Base-by-base conservation (phyloP, 2,888 invertebrate species). In the Oscheius myriophilus region DNA sequence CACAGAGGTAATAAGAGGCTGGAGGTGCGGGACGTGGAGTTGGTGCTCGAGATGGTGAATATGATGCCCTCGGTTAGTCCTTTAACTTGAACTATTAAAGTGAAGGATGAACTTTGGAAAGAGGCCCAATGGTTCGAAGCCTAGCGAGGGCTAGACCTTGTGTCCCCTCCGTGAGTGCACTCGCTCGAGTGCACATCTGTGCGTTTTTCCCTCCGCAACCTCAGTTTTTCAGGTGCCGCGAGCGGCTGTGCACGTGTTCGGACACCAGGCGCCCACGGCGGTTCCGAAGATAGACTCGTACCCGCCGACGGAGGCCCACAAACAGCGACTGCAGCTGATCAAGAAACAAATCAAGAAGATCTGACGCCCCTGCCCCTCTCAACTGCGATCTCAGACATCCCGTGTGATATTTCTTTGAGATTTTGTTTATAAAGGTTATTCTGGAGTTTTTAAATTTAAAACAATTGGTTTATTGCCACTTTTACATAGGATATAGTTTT, bases 191-290 rank as follows among this genome's bases (percentile, higher is more conserved):
- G 53, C 2, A 53, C 33, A 33, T 33, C 33, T 33, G 33, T 33
- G 4, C 4, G 33, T 33, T 33, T 33, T 33, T 33, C 9, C 33
- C 33, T 33, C 33, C 33, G 33, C 33, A 33, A 33, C 33, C 33
- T 9, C 33, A 39, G 11, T 9, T 45, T 42, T 65, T 21, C 23
- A 94, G 88, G 96, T 96, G 88, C 90, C 96, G 65, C 93, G 93
- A 86, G 92, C 93, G 0, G 91, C 92, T 16, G 70, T 72, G 12
- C 75, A 79, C 66, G 68, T 75, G 21, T 79, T 75, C 53, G 73
- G 73, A 11, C 53, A 42, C 11, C 71, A 63, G 45, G 61, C 74
- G 45, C 59, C 69, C 3, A 45, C 33, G 33, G 67, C 66, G 18
- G 69, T 70, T 41, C 45, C 74, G 3, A 61, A 63, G 39, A 43